A percentile compares a stretch with the other conserved stretches of the same genome.
Conservation (phyloP, 2,888 invertebrate species). For the Drosophila neonasuta region DNA sequence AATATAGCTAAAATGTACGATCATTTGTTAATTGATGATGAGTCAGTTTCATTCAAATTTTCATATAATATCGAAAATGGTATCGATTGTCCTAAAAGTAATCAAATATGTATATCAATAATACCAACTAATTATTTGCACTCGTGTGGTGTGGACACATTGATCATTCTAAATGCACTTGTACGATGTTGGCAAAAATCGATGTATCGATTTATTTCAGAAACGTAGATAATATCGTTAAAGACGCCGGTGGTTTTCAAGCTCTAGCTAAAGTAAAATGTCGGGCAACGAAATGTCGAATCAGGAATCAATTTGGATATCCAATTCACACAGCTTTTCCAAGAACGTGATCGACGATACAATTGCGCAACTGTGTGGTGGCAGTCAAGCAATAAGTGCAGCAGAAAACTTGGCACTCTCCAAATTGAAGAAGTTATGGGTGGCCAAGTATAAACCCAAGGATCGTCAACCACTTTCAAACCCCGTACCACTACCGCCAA, state of each 20-base stretch:
- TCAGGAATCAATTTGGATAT: constrained; percentile 6
- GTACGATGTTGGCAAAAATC: background rate
- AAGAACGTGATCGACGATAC: constrained; percentile 1
- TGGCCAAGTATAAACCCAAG: background rate
- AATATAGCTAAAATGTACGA: constrained; percentile 2
- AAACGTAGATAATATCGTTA: no score
- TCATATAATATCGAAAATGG: background rate
- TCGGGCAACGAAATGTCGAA: background rate
- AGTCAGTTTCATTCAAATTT: background rate
- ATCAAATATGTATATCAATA: background rate
- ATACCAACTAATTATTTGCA: background rate
- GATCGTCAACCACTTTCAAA: constrained; percentile 15
- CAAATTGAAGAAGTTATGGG: constrained; percentile 19
- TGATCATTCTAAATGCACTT: background rate
- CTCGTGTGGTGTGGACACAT: constrained; percentile 1
- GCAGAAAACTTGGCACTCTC: background rate
- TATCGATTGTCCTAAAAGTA: background rate
- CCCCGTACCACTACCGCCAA: background rate
- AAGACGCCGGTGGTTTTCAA: no score
- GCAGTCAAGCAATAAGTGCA: background rate
- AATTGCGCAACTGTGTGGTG: background rate
- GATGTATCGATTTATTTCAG: no score
- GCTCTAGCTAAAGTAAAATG: background rate
- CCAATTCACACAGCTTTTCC: constrained; percentile 28
- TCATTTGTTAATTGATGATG: constrained; percentile 1